These are phyloP conservation scores for Callithrix jacchus DNA, from an alignment of 2,113 vertebrate species.

Conservation along the genomic window DNA sequence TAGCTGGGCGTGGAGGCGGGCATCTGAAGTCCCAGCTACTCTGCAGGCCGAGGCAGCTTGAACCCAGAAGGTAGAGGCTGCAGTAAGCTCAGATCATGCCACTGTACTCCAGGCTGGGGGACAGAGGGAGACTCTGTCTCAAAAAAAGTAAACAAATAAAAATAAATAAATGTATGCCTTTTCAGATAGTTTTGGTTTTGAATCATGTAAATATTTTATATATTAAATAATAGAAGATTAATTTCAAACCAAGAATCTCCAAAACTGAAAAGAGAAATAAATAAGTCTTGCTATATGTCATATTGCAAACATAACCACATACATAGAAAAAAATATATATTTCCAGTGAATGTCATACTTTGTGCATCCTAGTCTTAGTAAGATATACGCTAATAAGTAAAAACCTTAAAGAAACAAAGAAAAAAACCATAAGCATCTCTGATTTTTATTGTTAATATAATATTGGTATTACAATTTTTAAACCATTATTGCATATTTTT, in stretches of 20 bases:
- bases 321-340: background rate
- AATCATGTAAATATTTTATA: background rate
- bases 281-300: background rate
- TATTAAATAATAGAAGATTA: background rate
- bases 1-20: too few species aligned
- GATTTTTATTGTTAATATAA: background rate
- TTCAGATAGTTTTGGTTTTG: background rate
- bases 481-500: background rate
- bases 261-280: conserved; percentile 31
- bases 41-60: too few species aligned
- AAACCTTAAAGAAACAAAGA: background rate
- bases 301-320: background rate
- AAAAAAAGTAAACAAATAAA: too few species aligned
- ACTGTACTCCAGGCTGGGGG: too few species aligned
- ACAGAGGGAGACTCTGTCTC: too few species aligned
- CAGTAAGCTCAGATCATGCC: too few species aligned
- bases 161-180: background rate
- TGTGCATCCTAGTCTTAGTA: background rate
- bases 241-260: background rate
- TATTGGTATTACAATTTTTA: background rate
- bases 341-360: background rate
- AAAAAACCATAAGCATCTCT: background rate
- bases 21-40: too few species aligned
- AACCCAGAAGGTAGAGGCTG: too few species aligned
- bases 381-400: background rate